These are phyloP conservation scores for Listronotus bonariensis DNA, from an alignment of 1,140 invertebrate species.

Conservation along the genomic window DNA sequence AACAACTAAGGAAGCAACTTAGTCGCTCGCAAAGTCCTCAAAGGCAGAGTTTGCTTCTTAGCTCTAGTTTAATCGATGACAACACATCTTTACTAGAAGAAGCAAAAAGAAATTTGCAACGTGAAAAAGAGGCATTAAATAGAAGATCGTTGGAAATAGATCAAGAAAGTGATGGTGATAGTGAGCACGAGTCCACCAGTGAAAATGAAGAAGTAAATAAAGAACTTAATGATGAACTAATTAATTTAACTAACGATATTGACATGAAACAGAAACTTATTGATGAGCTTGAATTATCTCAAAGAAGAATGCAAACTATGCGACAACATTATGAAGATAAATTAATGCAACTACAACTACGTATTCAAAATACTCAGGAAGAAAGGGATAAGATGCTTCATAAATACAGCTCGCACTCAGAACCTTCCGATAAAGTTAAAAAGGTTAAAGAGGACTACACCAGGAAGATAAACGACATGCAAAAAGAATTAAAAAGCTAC, in stretches of 20 bases:
- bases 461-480: slow-evolving; percentile 79
- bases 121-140: slow-evolving; percentile 60
- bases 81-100: slow-evolving; percentile 62
- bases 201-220: slow-evolving; percentile 61
- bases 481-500: slow-evolving; percentile 84
- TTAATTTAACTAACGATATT: slow-evolving; percentile 86
- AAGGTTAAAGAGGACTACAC: slow-evolving; percentile 92
- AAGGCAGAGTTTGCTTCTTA: slow-evolving; percentile 36
- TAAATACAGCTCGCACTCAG: slow-evolving; percentile 57
- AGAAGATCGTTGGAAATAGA: slow-evolving; percentile 48
- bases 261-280: slow-evolving; percentile 91
- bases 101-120: slow-evolving; percentile 70
- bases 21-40: slow-evolving; percentile 49
- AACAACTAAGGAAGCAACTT: slow-evolving; percentile 70
- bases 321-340: slow-evolving; percentile 94
- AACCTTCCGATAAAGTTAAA: slow-evolving; percentile 77
- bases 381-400: slow-evolving; percentile 93
- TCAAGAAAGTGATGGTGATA: slow-evolving; percentile 53
- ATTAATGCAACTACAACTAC: slow-evolving; percentile 81
- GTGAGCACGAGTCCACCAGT: slow-evolving; percentile 62
- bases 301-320: slow-evolving; percentile 81
- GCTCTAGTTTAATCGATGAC: slow-evolving; percentile 41
- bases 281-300: slow-evolving; percentile 89
- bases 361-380: slow-evolving; percentile 87
- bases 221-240: slow-evolving; percentile 70